A percentile compares a stretch with the other conserved stretches of the same genome.
Evolutionary conservation across 2,888 invertebrate species (phyloP).

Genomic region (Cremastinae sp.): DNA sequence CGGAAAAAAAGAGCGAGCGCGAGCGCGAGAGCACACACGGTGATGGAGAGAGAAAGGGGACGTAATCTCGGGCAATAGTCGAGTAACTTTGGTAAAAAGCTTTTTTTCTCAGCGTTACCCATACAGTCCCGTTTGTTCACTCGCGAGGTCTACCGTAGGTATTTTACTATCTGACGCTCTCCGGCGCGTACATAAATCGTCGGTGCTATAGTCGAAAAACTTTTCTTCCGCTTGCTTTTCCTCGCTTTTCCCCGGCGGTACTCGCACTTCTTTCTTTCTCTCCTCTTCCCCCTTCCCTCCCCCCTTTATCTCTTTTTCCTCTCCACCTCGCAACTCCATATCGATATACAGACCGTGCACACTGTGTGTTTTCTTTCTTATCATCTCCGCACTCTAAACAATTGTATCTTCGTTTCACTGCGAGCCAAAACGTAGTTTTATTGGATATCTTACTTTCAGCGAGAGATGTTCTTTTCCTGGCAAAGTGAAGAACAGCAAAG

Average conservation of each 20-base stretch:
- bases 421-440: slow-evolving; percentile 17
- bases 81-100: slow-evolving; percentile 61
- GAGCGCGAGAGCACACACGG: slow-evolving; percentile 15
- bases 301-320: slow-evolving; percentile 11
- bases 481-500: background rate
- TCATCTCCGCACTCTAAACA: slow-evolving; percentile 51
- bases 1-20: slow-evolving; percentile 36
- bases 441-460: slow-evolving; percentile 16
- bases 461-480: background rate
- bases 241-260: slow-evolving; percentile 42
- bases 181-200: slow-evolving; percentile 59
- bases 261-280: slow-evolving; percentile 34
- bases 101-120: slow-evolving; percentile 51
- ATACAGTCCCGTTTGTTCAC: slow-evolving; percentile 31
- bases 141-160: slow-evolving; percentile 37
- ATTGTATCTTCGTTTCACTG: slow-evolving; percentile 45
- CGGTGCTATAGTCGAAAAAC: slow-evolving; percentile 57
- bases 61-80: slow-evolving; percentile 61
- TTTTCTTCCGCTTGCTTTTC: slow-evolving; percentile 58
- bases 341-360: slow-evolving; percentile 16
- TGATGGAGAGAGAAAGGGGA: slow-evolving; percentile 44
- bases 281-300: slow-evolving; percentile 46
- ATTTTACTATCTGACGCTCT: slow-evolving; percentile 57
- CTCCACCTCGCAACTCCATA: slow-evolving; percentile 28
- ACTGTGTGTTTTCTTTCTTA: slow-evolving; percentile 46